Evolutionary conservation across 2,797 vertebrate genomes (phyloP).

Genomic region (Agapornis canus): DNA sequence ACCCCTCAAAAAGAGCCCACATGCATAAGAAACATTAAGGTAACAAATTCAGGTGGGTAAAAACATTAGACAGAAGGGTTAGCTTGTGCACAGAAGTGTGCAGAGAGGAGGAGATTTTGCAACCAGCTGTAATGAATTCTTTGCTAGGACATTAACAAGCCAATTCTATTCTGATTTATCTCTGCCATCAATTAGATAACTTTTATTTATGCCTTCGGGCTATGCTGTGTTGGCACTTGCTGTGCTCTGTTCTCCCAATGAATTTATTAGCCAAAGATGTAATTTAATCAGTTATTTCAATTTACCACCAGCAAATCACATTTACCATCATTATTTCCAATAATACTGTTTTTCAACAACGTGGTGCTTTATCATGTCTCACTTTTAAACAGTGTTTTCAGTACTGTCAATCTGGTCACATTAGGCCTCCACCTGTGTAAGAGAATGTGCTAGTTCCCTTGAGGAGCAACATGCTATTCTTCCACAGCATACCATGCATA

Average conservation of each 20-base stretch:
- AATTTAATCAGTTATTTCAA: conserved; percentile 80
- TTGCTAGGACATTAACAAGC: conserved; percentile 59
- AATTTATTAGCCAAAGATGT: conserved; percentile 74
- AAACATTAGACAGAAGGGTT: not conserved
- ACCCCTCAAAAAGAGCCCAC: not conserved
- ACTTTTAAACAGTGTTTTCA: conserved; percentile 40
- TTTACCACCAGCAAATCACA: conserved; percentile 73
- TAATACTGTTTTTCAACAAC: conserved; percentile 41
- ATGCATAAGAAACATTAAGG: not conserved
- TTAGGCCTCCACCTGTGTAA: not conserved
- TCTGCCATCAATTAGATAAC: conserved; percentile 74
- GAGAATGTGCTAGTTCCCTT: not conserved
- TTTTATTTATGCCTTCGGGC: conserved; percentile 72
- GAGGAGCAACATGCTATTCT: not conserved
- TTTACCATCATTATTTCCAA: conserved; percentile 56
- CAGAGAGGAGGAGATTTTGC: conserved; percentile 12
- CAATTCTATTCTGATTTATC: conserved; percentile 67
- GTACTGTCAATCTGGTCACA: conserved; percentile 16
- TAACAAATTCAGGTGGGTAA: not conserved
- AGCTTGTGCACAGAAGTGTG: not conserved
- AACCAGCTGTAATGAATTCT: conserved; percentile 53
- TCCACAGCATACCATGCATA: not conserved
- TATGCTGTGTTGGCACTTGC: conserved; percentile 60
- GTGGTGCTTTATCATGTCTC: not conserved
- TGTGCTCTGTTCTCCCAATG: conserved; percentile 55